Evolutionary conservation across 1,140 invertebrate species (phyloP).

Genomic region (Papilio aristodemus): DNA sequence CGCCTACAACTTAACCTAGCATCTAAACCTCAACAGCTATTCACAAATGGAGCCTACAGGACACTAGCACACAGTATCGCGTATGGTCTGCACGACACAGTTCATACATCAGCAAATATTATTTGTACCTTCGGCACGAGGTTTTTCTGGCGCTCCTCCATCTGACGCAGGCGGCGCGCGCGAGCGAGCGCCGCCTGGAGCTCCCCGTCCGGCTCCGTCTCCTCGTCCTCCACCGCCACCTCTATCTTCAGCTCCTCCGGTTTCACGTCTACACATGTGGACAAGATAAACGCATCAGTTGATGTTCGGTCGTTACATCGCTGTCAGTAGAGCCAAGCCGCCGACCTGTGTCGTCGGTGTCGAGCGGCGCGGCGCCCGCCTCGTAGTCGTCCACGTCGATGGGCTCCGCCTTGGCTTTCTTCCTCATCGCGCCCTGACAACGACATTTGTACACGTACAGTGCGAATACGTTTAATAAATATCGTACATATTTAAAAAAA

Average conservation of each 20-base stretch:
- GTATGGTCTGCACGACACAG: not conserved
- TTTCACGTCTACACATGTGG: constrained; percentile 66
- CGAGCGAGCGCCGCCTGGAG: constrained; percentile 80
- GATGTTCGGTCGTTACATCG: too few species aligned
- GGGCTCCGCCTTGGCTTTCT: constrained; percentile 78
- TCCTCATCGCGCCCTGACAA: constrained; percentile 78
- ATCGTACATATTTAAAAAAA: too few species aligned
- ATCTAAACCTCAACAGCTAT: too few species aligned
- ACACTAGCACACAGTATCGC: too few species aligned
- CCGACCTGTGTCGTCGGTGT: constrained; percentile 75
- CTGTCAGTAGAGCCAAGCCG: too few species aligned
- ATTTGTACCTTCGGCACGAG: constrained; percentile 60
- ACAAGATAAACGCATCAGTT: too few species aligned
- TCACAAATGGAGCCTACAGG: too few species aligned
- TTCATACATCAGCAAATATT: not conserved
- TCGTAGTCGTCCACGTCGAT: constrained; percentile 74
- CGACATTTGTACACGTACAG: too few species aligned
- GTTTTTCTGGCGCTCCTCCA: constrained; percentile 34
- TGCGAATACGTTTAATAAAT: too few species aligned
- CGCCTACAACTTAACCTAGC: too few species aligned
- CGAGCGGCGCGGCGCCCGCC: constrained; percentile 56
- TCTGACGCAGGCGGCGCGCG: constrained; percentile 61
- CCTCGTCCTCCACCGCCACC: constrained; percentile 89
- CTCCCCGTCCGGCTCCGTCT: constrained; percentile 88
- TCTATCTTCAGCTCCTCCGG: constrained; percentile 83